Percentiles rank a stretch among this genome's conserved stretches.
phyloP scores from a whole-genome alignment of 2,888 invertebrate genomes.

The Morinoia aosen region DNA sequence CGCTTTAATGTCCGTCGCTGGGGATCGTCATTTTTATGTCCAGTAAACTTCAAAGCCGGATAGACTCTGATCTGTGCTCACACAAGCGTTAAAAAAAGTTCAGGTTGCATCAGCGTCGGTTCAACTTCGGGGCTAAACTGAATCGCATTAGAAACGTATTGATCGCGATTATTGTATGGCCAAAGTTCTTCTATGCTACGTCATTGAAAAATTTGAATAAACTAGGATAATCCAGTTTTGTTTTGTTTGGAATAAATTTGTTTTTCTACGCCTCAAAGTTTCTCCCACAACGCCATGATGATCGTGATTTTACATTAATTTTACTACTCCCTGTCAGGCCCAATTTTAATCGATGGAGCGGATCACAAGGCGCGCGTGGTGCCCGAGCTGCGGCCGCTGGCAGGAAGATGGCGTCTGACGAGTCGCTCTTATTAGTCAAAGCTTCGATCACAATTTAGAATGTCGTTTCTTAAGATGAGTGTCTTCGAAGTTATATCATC shows the following conservation, averaged over 20 bases:
- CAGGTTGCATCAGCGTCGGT: not conserved
- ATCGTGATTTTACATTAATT: not conserved
- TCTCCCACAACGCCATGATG: not conserved
- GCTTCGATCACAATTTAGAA: constrained; percentile 1
- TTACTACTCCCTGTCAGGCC: not conserved
- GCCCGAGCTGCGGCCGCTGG: not conserved
- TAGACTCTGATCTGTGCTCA: not conserved
- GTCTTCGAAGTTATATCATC: not conserved
- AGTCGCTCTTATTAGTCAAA: not conserved
- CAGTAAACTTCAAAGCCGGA: not conserved
- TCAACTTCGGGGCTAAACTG: not conserved
- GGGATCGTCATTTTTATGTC: not conserved
- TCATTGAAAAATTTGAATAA: not conserved
- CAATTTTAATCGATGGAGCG: not conserved
- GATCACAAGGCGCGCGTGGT: not conserved
- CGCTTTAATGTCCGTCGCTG: not conserved
- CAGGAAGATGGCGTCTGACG: not conserved
- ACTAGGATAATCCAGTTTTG: not conserved
- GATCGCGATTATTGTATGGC: not conserved
- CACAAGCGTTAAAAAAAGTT: not conserved
- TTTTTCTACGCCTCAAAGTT: not conserved
- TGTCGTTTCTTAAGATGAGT: not conserved
- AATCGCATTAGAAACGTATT: not conserved
- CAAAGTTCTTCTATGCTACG: not conserved
- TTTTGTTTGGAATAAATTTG: not conserved